Evolutionary conservation across 1,140 invertebrate species (phyloP), one percentile per base, ranked within the genome.

Genomic region (Ostrea edulis): DNA sequence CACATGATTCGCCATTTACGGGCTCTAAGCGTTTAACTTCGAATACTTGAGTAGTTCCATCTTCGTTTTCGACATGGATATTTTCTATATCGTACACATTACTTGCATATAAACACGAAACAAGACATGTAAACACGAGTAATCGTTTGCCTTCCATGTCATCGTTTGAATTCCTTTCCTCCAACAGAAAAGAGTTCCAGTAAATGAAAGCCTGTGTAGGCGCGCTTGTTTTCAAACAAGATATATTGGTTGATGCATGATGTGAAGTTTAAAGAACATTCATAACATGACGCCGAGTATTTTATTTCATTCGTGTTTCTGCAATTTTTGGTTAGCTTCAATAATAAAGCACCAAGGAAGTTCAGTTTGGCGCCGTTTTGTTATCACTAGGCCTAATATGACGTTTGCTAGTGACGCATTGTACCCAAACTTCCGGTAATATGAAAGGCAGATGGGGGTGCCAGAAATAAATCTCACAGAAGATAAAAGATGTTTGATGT

Each of bases 11-110:
- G 35, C 89, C 91, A 55, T 90, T 89, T 17, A 87, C 82, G 0
- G 91, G 90, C 68, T 93, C 91, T 8, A 93, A 54, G 8, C 89
- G 89, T 86, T 93, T 93, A 62, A 93, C 87, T 85, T 93, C 91
- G 89, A 93, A 93, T 53, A 92, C 89, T 51, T 93, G 93, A 35
- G 89, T 90, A 52, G 90, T 91, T 20, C 93, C 93, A 89, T 93
- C 93, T 89, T 92, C 93, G 51, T 90, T 91, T 90, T 93, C 93
- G 12, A 93, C 92, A 54, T 93, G 92, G n/a, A 93, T 89, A 86
- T 92, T 93, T 58, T 91, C 91, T 29, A 92, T 86, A 84, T 91
- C 91, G 62, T 91, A 93, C 52, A 89, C 89, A 53, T 91, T 90
- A 82, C 88, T 88, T 20, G 87, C 68, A 58, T 89, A 29, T 8